A percentile compares a stretch with the other conserved stretches of the same genome.
These are phyloP conservation scores for Himalopsyche tibetana DNA, from an alignment of 2,888 invertebrate genomes.

Conservation along the genomic window DNA sequence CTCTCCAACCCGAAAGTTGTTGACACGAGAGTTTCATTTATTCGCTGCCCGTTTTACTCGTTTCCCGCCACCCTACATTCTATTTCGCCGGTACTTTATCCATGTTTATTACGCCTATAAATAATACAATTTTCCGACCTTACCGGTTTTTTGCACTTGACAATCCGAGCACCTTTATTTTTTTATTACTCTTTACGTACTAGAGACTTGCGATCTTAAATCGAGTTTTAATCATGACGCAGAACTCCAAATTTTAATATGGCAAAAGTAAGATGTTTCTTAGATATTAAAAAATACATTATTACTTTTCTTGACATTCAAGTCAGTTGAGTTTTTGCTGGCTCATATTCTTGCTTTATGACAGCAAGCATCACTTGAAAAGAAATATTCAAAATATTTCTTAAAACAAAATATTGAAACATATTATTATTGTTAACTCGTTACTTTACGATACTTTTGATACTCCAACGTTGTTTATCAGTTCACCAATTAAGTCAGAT, in stretches of 20 bases:
- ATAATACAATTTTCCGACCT: constrained; percentile 48
- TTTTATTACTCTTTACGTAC: constrained; percentile 13
- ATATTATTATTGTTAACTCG: too few relatives aligned
- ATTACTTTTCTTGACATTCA: too few relatives aligned
- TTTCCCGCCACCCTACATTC: constrained; percentile 18
- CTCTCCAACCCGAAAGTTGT: constrained; percentile 28
- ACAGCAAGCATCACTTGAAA: too few relatives aligned
- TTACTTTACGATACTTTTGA: too few relatives aligned
- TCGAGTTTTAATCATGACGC: not conserved
- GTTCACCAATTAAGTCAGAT: too few relatives aligned
- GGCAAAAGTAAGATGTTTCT: not conserved
- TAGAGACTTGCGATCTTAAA: constrained; percentile 28
- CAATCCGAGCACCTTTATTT: constrained; percentile 36
- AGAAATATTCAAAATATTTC: too few relatives aligned
- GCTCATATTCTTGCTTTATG: too few relatives aligned
- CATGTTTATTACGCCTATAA: constrained; percentile 48
- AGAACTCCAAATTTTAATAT: not conserved
- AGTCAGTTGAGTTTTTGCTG: too few relatives aligned
- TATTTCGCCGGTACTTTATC: constrained; percentile 34
- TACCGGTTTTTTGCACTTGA: constrained; percentile 27
- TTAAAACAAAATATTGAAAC: too few relatives aligned
- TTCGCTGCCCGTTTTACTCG: constrained; percentile 37
- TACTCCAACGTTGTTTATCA: too few relatives aligned
- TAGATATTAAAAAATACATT: not conserved
- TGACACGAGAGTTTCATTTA: constrained; percentile 44